Evolutionary conservation across 2,888 invertebrate species (phyloP), one percentile per base, ranked within the genome.

Genomic region (Hybos culiciformis): DNA sequence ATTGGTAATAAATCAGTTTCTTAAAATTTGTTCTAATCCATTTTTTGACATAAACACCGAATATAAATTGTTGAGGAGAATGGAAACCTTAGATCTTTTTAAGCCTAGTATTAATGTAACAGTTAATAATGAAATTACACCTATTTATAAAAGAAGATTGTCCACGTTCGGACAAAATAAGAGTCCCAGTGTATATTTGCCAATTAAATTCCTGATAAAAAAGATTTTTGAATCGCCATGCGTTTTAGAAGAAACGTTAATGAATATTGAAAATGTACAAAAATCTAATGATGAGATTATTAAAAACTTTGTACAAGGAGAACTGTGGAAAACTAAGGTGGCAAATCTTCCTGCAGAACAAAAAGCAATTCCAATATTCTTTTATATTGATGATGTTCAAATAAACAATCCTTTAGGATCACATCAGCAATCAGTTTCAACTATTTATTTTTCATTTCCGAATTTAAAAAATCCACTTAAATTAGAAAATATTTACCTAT

Each of bases 261-360:
- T 7, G 15, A 31, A 31, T 14, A 31, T 31, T 31, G 31, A 31
- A 31, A 32, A 40, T 14, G 20, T 18, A 31, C 5, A 32, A 32
- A n/a, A 21, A 24, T 20, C 8, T 9, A 19, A 31, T 11, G 15
- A 40, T 40, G 9, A 15, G 14, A 18, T 9, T 26, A 5, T 32
- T 31, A 20, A 32, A 19, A 43, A 43, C 39, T 39, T 43, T 39
- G 26, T 39, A 26, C 43, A 43, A 24, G 43, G 39, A 2, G 21
- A n/a, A 11, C 2, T 33, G 14, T 41, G 43, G 43, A 33, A 33
- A 43, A 23, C 23, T 18, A 43, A 43, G 20, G 17, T 17, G 19
- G n/a, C 18, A 15, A 20, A 7, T 24, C 39, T 18, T 39, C 11
- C 23, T 14, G 21, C 21, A 21, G 33, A 41, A n/a, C 31, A 32